These are phyloP conservation scores for Bombyx mori DNA, from an alignment of 1,140 invertebrate genomes.

Conservation along the genomic window DNA sequence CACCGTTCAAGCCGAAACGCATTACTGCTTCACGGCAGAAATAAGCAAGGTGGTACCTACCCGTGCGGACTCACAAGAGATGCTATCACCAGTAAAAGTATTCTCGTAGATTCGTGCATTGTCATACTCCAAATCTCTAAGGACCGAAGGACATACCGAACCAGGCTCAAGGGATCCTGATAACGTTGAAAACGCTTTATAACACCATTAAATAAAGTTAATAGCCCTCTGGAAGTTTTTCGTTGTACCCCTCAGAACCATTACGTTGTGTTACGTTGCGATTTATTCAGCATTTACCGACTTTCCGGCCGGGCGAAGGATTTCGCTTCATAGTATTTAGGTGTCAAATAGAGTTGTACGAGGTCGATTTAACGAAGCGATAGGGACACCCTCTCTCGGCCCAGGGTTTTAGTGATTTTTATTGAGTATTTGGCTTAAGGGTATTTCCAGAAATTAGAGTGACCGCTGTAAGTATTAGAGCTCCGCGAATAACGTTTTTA, in stretches of 20 bases:
- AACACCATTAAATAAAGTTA: slow-evolving; percentile 63
- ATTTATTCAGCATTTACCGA: slow-evolving; percentile 60
- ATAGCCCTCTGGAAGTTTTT: slow-evolving; percentile 58
- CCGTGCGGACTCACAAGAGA: no score
- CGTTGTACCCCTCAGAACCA: slow-evolving; percentile 49
- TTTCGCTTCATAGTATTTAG: slow-evolving; percentile 34
- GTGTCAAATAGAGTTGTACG: slow-evolving; percentile 39
- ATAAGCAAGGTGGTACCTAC: no score
- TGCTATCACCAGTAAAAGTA: no score
- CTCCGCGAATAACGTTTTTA: no score
- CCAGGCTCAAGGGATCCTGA: slow-evolving; percentile 43
- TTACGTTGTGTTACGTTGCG: slow-evolving; percentile 48
- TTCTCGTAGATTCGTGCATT: no score
- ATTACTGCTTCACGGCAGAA: no score
- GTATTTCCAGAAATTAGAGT: no score
- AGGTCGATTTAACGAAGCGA: slow-evolving; percentile 35
- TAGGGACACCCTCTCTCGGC: slow-evolving; percentile 17
- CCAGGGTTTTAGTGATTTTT: slow-evolving; percentile 23
- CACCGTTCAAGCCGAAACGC: no score
- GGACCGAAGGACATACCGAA: slow-evolving; percentile 30
- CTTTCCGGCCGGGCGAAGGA: slow-evolving; percentile 34
- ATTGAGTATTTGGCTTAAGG: not conserved
- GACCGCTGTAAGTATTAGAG: no score
- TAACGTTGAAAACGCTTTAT: slow-evolving; percentile 63
- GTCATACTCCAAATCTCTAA: slow-evolving; percentile 20